Base-by-base conservation (phyloP, 2,113 vertebrate species). In the Plotosus lineatus region DNA sequence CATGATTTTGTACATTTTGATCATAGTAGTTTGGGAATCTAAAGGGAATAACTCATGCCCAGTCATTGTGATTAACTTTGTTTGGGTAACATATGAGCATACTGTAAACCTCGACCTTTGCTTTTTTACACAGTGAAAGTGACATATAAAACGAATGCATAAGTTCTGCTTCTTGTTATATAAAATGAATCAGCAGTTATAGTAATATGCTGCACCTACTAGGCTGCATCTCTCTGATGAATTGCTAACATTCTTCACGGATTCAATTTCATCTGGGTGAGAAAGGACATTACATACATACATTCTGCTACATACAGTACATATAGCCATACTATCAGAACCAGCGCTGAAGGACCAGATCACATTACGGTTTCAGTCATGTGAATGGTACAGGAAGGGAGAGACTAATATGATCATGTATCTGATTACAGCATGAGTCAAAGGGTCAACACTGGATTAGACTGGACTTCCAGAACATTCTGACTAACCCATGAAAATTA, bases 121-220 rank as follows among this genome's bases (percentile, higher is more conserved):
- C 28, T 77, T 56, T 40, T 17, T 60, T 28, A 21, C 51, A 26
- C n/a, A n/a, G n/a, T n/a, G n/a, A n/a, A n/a, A 75, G 6, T 36
- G 31, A 44, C 53, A 44, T 69, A 38, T 40, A 72, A 48, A 72
- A 63, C 77, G 78, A 77, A 40, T 53, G 19, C 42, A 21, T 46
- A 28, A 21, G 46, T 66, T 53, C 56, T 66, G 63, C 38, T 21
- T n/a, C 28, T 50, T 26, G 44, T 75, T 42, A 33, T 46, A 79
- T 79, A 56, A 78, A 33, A 51, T 75, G 79, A 72, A 72, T 84
- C 79, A 72, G 65, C 79, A 66, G 66, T 78, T 56, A 61, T 75
- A 53, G 38, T 79, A 61, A 72, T 9, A n/a, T n/a, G n/a, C n/a
- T n/a, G 26, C 79, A 33, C 38, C 38, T 33, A 23, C 50, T 75